These are phyloP conservation scores for Chiridota heheva DNA, from an alignment of 35 echinoderm and acorn worm species.

Conservation along the genomic window DNA sequence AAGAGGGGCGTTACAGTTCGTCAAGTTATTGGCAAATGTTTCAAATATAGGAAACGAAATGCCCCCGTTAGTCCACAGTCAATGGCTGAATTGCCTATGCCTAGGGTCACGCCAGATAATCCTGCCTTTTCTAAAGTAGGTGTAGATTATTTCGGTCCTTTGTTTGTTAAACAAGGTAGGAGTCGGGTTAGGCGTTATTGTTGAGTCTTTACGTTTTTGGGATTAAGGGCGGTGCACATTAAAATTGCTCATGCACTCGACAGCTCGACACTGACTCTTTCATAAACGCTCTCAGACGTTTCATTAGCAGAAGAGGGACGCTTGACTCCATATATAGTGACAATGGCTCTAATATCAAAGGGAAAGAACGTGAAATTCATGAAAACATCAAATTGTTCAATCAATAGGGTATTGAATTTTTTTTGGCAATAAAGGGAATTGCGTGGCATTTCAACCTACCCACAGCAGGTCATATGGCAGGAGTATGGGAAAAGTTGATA, in stretches of 20 bases:
- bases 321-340: conserved; percentile 1
- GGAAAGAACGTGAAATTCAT: conserved; percentile 21
- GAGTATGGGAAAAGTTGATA: conserved; percentile 41
- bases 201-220: conserved; percentile 7
- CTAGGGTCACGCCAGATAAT: conserved; percentile 11
- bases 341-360: conserved; percentile 34
- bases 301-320: conserved; percentile 42
- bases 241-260: conserved; percentile 35
- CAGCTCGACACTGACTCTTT: conserved; percentile 57
- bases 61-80: conserved; percentile 32
- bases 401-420: conserved; percentile 10
- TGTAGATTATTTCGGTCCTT: conserved; percentile 62
- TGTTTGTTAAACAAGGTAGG: background rate
- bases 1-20: conserved; percentile 50
- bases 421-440: background rate
- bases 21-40: conserved; percentile 58
- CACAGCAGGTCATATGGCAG: conserved; percentile 48
- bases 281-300: conserved; percentile 52
- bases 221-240: conserved; percentile 27
- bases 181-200: conserved; percentile 17
- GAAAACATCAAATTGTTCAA: conserved; percentile 23
- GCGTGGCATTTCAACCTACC: conserved; percentile 23
- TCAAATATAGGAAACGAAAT: conserved; percentile 50
- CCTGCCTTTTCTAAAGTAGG: conserved; percentile 43
- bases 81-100: conserved; percentile 42